phyloP scores from a whole-genome alignment of 2,888 invertebrate genomes.

The Synanthedon andrenaeformis region DNA sequence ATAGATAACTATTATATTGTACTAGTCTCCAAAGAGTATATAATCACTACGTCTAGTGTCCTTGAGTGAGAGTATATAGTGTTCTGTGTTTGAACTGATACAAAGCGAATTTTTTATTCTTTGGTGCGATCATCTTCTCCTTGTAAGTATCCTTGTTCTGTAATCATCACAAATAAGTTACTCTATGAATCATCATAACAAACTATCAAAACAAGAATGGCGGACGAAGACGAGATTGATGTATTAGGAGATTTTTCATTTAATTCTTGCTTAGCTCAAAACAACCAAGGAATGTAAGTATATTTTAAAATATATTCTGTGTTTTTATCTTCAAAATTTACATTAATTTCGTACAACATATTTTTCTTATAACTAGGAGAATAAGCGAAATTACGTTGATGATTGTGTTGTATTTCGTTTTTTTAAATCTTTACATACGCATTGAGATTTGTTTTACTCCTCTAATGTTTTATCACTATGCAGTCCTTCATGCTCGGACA shows the following conservation, averaged over 20 bases:
- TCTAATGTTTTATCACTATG: not conserved
- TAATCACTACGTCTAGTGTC: too few species aligned
- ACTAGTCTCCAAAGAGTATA: too few species aligned
- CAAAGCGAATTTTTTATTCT: too few species aligned
- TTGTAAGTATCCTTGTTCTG: too few species aligned
- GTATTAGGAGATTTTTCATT: slow-evolving; percentile 78
- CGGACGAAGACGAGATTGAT: slow-evolving; percentile 80
- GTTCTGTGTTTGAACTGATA: too few species aligned
- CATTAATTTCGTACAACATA: not conserved
- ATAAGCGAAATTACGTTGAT: not conserved
- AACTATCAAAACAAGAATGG: slow-evolving; percentile 47
- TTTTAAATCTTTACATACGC: not conserved
- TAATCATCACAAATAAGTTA: too few species aligned
- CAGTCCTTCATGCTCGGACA: slow-evolving; percentile 63
- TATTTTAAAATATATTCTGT: slow-evolving; percentile 2
- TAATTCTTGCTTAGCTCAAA: slow-evolving; percentile 73
- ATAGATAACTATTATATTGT: too few species aligned
- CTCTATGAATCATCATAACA: too few species aligned
- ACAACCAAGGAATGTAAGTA: slow-evolving; percentile 72
- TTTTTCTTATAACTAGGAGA: not conserved
- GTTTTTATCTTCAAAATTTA: not conserved
- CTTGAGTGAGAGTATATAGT: too few species aligned
- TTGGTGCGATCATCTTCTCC: too few species aligned
- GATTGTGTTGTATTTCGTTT: not conserved
- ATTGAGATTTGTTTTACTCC: not conserved